Conservation (phyloP, 2,888 invertebrate genomes). For the Plebejus argus region DNA sequence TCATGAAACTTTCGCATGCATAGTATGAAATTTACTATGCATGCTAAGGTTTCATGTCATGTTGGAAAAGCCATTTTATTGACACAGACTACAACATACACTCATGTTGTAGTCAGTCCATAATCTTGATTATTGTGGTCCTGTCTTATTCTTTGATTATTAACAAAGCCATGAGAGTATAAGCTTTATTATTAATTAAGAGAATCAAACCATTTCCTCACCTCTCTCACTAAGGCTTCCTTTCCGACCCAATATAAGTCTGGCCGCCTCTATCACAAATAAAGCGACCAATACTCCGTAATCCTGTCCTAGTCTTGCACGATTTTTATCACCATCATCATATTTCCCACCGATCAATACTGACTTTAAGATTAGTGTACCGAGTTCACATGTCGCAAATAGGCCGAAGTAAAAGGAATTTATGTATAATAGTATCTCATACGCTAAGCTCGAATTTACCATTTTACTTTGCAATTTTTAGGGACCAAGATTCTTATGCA, state of each 20-base stretch:
- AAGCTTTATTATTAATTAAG: too few species aligned
- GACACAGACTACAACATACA: too few species aligned
- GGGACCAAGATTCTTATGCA: not conserved
- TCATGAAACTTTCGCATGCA: too few species aligned
- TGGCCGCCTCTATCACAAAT: conserved; percentile 88
- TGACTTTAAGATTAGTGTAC: conserved; percentile 89
- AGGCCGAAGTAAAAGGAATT: conserved; percentile 94
- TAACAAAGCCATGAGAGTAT: too few species aligned
- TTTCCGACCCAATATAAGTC: conserved; percentile 91
- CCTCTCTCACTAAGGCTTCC: conserved; percentile 92
- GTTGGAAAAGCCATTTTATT: too few species aligned
- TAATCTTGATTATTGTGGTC: too few species aligned
- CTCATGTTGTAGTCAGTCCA: too few species aligned
- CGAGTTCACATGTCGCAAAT: conserved; percentile 90
- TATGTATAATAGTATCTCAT: conserved; percentile 91
- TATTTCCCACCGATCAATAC: conserved; percentile 79
- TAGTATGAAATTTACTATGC: too few species aligned
- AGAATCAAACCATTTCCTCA: conserved; percentile 46
- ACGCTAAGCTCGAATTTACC: conserved; percentile 89
- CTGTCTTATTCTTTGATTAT: too few species aligned
- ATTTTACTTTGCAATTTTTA: conserved; percentile 52
- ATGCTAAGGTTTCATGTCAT: too few species aligned
- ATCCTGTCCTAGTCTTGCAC: conserved; percentile 87
- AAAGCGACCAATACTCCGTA: conserved; percentile 88
- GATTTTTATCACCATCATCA: conserved; percentile 84